Conservation (phyloP, 1,140 invertebrate species). For the Microvelia longipes region DNA sequence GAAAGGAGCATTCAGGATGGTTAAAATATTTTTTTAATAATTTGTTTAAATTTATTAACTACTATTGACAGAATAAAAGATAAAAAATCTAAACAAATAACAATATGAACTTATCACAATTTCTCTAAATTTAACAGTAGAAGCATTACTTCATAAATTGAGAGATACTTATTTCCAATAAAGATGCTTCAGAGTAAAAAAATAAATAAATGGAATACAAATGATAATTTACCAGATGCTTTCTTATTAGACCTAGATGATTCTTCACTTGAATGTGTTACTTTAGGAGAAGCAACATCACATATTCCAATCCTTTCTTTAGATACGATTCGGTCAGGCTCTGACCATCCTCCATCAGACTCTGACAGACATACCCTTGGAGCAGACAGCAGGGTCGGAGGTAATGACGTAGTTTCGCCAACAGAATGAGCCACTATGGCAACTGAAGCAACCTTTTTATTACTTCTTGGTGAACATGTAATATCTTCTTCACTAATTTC, state of each 20-base stretch:
- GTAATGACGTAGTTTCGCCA: background rate
- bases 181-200: too few species aligned
- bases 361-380: constrained; percentile 35
- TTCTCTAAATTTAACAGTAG: too few species aligned
- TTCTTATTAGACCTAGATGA: constrained; percentile 6
- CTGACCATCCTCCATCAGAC: constrained; percentile 69
- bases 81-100: too few species aligned
- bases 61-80: too few species aligned
- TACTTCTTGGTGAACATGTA: constrained; percentile 12
- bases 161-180: too few species aligned
- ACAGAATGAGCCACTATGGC: background rate
- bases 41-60: too few species aligned
- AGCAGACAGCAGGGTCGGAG: too few species aligned
- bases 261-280: constrained; percentile 2
- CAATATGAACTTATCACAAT: too few species aligned
- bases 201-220: too few species aligned
- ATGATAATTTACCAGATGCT: background rate
- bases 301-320: constrained; percentile 55
- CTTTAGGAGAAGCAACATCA: constrained; percentile 24
- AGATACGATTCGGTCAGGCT: constrained; percentile 64
- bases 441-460: background rate
- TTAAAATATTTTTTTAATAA: too few species aligned
- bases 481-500: constrained; percentile 30
- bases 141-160: too few species aligned
- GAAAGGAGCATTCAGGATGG: too few species aligned